Evolutionary conservation across 2,113 vertebrate genomes (phyloP), one percentile per base, ranked within the genome.

Genomic region (Euleptes europaea): DNA sequence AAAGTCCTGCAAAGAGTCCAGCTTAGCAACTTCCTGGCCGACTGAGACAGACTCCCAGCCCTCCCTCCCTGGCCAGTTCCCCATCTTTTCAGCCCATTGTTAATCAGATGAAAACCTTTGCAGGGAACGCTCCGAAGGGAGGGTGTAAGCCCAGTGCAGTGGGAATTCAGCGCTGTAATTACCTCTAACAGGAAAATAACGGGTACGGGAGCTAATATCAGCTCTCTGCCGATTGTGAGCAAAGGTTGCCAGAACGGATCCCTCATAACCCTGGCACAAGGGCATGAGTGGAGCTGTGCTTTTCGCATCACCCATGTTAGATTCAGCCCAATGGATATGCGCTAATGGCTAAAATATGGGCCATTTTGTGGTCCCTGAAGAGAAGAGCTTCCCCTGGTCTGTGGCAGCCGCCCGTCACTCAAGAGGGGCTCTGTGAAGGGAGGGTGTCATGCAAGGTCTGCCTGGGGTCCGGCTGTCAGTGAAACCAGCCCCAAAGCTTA

Each of bases 181-280:
- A 86, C 60, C 69, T 80, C 57, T 86, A 86, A 86, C 71, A 80
- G 33, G 78, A 80, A 86, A 86, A 86, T 80, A 86, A 38, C 54
- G 1, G 33, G 77, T 80, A n/a, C 66, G 7, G 70, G 19, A 7
- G 26, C 57, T 80, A 74, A 86, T 80, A 49, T 66, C 84, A 74
- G 57, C 71, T 70, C 77, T 80, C 71, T 8, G 4, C 70, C 26
- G 10, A 23, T 15, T 1, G n/a, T 23, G 14, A 76, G 78, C 15
- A 0, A 28, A 80, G 78, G 65, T 70, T 69, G 75, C 73, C 65
- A 14, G 63, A 40, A 49, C 9, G 60, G 70, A 67, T 75, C 44
- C 42, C n/a, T 74, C 70, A 0, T 42, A 47, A 47, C 21, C 33
- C 4, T 5, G 28, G 54, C 21, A 3, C 23, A n/a, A 40, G 54